Percentiles rank a stretch among this genome's conserved stretches.
These are phyloP conservation scores for Xanthorhoe designata DNA, from an alignment of 2,888 invertebrate species.

Conservation along the genomic window DNA sequence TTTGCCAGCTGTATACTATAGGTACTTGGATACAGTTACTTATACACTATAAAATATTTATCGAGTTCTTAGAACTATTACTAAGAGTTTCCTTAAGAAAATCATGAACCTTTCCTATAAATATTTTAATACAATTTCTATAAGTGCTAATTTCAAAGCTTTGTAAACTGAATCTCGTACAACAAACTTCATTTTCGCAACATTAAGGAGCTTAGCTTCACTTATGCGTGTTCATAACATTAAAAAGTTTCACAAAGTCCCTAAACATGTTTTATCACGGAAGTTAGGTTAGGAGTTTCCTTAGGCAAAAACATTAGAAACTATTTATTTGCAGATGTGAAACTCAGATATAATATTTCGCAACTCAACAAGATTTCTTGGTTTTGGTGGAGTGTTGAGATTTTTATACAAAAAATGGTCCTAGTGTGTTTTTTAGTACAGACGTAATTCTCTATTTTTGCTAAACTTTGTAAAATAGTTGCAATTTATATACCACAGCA, in stretches of 20 bases:
- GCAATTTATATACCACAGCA: no score
- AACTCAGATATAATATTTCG: not conserved
- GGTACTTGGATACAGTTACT: no score
- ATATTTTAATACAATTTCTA: slow-evolving; percentile 2
- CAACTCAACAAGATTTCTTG: not conserved
- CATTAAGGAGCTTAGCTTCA: slow-evolving; percentile 73
- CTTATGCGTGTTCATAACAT: slow-evolving; percentile 69
- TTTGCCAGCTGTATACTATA: no score
- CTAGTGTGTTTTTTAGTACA: no score
- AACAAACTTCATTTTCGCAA: slow-evolving; percentile 48
- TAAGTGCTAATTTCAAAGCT: slow-evolving; percentile 8
- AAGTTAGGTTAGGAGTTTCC: slow-evolving; percentile 61
- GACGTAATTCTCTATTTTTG: no score
- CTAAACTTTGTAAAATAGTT: no score
- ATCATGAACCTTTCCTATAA: not conserved
- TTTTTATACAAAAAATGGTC: no score
- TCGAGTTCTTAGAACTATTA: no score
- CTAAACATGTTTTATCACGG: slow-evolving; percentile 79
- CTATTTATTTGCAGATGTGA: slow-evolving; percentile 12
- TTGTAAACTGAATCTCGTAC: slow-evolving; percentile 50
- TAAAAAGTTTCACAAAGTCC: slow-evolving; percentile 75
- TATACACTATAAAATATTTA: no score
- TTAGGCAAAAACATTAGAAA: slow-evolving; percentile 11
- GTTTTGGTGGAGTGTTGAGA: no score
- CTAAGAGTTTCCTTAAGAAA: no score